phyloP scores from a whole-genome alignment of 2,888 invertebrate genomes.

The Meghimatium bilineatum region DNA sequence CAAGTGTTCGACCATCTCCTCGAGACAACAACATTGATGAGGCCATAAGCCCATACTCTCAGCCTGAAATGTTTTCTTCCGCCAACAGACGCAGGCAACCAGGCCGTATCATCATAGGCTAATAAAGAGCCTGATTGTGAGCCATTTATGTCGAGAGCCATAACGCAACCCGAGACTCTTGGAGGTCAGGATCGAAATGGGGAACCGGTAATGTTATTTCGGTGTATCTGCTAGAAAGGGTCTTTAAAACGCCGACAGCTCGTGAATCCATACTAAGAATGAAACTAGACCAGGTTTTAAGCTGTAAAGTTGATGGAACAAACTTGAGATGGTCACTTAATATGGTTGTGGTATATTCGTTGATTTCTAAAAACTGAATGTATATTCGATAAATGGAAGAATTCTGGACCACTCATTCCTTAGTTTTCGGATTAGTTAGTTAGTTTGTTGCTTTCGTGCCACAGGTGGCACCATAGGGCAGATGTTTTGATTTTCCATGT shows the following conservation, averaged over 20 bases:
- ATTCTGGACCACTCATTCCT: no score
- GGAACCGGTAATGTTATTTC: constrained; percentile 34
- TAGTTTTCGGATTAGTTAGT: no score
- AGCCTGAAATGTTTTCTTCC: background rate
- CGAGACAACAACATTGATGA: background rate
- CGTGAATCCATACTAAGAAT: no score
- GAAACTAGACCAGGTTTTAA: no score
- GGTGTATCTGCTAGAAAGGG: constrained; percentile 18
- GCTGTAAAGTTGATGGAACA: no score
- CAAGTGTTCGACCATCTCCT: constrained; percentile 14
- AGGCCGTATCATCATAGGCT: constrained; percentile 10
- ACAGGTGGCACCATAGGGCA: no score
- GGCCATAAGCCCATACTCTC: background rate
- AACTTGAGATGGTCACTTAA: no score
- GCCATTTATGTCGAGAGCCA: constrained; percentile 12
- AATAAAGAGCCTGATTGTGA: constrained; percentile 12
- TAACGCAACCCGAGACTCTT: background rate
- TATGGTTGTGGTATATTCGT: no score
- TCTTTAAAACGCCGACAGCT: background rate
- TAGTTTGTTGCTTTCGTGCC: no score
- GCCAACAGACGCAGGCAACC: background rate
- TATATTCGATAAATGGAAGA: no score
- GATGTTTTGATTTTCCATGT: no score
- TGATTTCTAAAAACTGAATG: no score
- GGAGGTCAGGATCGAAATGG: background rate